Base-by-base conservation (phyloP, 1,140 invertebrate species). In the Ericerus pela region DNA sequence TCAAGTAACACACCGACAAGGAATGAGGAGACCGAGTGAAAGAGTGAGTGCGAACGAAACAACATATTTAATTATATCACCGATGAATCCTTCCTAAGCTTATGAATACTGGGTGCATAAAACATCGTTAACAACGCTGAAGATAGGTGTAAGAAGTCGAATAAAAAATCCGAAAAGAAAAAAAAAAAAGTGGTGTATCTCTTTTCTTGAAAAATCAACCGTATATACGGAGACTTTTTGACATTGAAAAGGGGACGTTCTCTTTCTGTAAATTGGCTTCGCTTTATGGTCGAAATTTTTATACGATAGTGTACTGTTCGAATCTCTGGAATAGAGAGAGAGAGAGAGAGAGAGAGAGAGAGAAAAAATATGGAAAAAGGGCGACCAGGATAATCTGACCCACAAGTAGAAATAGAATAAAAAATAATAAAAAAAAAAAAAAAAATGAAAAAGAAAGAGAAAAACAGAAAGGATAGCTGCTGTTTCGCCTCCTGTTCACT, bases 221-320 rank as follows among this genome's bases (percentile, higher is more conserved):
- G 20, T 47, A 47, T 14, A 24, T 8, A 24, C 16, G n/a, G n/a
- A n/a, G n/a, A n/a, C n/a, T n/a, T n/a, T 24, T 47, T 47, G 41
- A 47, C 41, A 47, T 47, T 47, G 41, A 47, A 24, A 47, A 47
- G 41, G 41, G 41, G 16, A 47, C 16, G 41, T 47, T 47, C n/a
- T n/a, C n/a, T n/a, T 47, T 33, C 26, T 47, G 41, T 47, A 47
- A 47, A 47, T 47, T 47, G 41, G 41, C 41, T 24, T 24, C 16
- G 41, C 41, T 18, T 24, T 47, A 47, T n/a, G n/a, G n/a, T n/a
- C n/a, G n/a, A n/a, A n/a, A n/a, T n/a, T n/a, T n/a, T n/a, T n/a
- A n/a, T n/a, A n/a, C n/a, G n/a, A n/a, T n/a, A n/a, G n/a, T n/a
- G n/a, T n/a, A n/a, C n/a, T n/a, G n/a, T n/a, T n/a, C n/a, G n/a